Evolutionary conservation across 2,888 invertebrate species (phyloP).

Genomic region (Anthrax anthrax): DNA sequence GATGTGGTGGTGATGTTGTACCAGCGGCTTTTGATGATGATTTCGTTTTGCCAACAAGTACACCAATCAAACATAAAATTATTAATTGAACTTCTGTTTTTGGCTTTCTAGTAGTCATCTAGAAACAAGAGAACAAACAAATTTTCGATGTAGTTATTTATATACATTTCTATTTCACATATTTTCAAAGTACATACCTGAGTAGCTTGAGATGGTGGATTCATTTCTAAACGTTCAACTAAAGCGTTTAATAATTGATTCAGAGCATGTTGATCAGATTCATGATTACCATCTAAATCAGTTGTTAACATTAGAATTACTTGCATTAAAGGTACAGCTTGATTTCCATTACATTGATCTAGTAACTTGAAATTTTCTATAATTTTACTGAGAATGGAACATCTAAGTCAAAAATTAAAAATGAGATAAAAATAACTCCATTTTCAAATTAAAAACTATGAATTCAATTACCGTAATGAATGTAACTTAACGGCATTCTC

Average conservation of each 20-base stretch:
- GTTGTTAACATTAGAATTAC: slow-evolving; percentile 78
- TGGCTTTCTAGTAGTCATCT: slow-evolving; percentile 44
- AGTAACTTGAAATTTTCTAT: slow-evolving; percentile 65
- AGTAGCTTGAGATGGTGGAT: slow-evolving; percentile 35
- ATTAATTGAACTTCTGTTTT: slow-evolving; percentile 76
- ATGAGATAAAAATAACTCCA: background rate
- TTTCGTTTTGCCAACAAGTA: slow-evolving; percentile 35
- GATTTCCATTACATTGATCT: slow-evolving; percentile 62
- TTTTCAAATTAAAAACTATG: too few species aligned
- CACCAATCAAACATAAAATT: slow-evolving; percentile 73
- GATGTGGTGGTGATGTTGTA: slow-evolving; percentile 35
- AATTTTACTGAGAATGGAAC: slow-evolving; percentile 55
- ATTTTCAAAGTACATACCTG: background rate
- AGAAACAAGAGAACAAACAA: too few species aligned
- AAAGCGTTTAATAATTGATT: slow-evolving; percentile 60
- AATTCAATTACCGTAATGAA: slow-evolving; percentile 22
- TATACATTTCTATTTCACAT: background rate
- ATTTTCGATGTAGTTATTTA: too few species aligned
- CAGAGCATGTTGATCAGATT: slow-evolving; percentile 61
- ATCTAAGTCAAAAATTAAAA: slow-evolving; percentile 16
- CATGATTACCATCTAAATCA: slow-evolving; percentile 75
- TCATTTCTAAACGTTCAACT: slow-evolving; percentile 56
- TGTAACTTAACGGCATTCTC: slow-evolving; percentile 31
- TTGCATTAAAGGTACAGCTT: slow-evolving; percentile 86
- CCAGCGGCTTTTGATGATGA: slow-evolving; percentile 29